Evolutionary conservation across 2,797 vertebrate species (phyloP).

Genomic region (Megaceryle alcyon): DNA sequence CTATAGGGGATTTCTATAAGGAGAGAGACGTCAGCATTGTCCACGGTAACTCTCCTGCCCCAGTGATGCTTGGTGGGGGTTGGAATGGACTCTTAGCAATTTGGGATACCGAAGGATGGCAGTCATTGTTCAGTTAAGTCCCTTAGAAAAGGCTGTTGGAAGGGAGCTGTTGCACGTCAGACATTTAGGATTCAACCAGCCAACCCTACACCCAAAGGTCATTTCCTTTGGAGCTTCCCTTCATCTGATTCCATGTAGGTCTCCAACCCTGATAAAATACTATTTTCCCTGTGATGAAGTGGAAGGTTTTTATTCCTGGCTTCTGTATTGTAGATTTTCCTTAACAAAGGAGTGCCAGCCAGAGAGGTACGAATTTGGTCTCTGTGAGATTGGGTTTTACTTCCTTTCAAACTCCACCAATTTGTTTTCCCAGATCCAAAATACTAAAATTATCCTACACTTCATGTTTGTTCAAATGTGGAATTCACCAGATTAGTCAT

Average conservation of each 20-base stretch:
- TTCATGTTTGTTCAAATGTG: neutral
- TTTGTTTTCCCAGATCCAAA: neutral
- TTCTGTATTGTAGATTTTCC: neutral
- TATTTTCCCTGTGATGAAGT: neutral
- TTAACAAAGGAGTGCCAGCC: neutral
- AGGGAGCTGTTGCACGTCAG: neutral
- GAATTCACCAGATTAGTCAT: neutral
- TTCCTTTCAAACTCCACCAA: neutral
- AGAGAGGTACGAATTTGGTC: neutral
- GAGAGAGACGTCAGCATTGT: constrained; percentile 92
- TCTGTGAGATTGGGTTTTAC: neutral
- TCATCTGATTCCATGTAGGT: neutral
- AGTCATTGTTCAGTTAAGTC: neutral
- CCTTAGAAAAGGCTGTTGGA: neutral
- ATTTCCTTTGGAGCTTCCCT: neutral
- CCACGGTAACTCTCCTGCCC: constrained; percentile 84
- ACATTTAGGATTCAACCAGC: neutral
- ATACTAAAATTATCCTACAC: neutral
- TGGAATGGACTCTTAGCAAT: neutral
- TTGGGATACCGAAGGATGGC: neutral
- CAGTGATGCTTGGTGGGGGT: neutral
- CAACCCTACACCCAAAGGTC: neutral
- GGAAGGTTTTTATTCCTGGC: neutral
- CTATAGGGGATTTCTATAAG: constrained; percentile 94
- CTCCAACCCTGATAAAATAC: neutral